These are phyloP conservation scores for Caenorhabditis remanei DNA, from an alignment of 1,140 invertebrate species.

Conservation along the genomic window DNA sequence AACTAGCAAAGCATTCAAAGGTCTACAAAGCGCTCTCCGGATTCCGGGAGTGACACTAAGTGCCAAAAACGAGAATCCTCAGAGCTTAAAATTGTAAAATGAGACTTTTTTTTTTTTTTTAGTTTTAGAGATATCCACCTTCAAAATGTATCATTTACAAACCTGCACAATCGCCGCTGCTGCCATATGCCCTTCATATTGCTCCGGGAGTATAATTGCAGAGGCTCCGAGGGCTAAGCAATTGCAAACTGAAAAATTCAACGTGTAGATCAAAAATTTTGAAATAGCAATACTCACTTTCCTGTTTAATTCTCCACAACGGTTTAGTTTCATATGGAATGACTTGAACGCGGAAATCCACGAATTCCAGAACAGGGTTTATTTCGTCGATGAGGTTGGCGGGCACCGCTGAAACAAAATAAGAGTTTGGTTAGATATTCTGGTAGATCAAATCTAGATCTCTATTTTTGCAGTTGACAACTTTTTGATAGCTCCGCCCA, in stretches of 20 bases:
- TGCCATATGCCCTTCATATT: constrained; percentile 23
- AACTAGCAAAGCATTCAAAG: too few species aligned
- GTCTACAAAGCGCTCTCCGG: too few species aligned
- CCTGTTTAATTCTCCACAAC: constrained; percentile 22
- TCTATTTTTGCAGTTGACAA: too few species aligned
- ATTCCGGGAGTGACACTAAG: too few species aligned
- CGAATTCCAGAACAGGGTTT: constrained; percentile 31
- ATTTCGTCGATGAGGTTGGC: constrained; percentile 37
- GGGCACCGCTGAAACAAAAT: constrained; percentile 7
- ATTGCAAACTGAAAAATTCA: constrained; percentile 15
- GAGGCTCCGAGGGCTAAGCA: not conserved
- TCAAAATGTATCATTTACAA: too few species aligned
- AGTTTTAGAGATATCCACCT: too few species aligned
- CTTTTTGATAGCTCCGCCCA: too few species aligned
- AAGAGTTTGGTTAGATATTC: too few species aligned
- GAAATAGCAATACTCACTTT: not conserved
- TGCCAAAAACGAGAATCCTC: too few species aligned
- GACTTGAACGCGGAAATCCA: constrained; percentile 34
- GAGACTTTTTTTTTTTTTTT: too few species aligned
- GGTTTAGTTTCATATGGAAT: constrained; percentile 40
- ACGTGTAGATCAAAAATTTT: not conserved
- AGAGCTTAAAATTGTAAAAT: too few species aligned
- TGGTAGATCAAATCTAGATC: too few species aligned
- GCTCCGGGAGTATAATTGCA: constrained; percentile 10
- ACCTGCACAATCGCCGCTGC: constrained; percentile 39